Conservation (phyloP, 2,113 vertebrate genomes). For the Pagrus major region DNA sequence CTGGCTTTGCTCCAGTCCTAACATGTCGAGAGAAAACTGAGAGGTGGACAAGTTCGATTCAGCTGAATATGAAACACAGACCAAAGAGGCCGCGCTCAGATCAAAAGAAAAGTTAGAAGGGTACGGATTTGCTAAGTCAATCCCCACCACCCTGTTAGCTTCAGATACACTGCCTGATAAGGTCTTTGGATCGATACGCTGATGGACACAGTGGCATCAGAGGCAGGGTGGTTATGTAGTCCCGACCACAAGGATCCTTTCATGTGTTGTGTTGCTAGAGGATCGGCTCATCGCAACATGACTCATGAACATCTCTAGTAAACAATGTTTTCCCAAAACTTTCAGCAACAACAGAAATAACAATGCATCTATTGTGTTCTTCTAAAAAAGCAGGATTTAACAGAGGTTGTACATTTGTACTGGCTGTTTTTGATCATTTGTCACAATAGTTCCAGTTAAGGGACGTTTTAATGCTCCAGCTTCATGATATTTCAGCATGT, state of each 20-base stretch:
- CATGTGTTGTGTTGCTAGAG: slow-evolving; percentile 29
- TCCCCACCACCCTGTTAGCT: slow-evolving; percentile 60
- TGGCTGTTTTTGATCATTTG: neutral
- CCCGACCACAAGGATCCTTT: slow-evolving; percentile 35
- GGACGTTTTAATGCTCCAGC: neutral
- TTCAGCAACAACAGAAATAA: neutral
- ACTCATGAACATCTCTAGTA: slow-evolving; percentile 11
- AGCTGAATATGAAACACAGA: slow-evolving; percentile 50
- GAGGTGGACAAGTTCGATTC: slow-evolving; percentile 34
- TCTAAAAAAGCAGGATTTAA: slow-evolving; percentile 1
- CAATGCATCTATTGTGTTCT: neutral
- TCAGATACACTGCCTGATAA: slow-evolving; percentile 73
- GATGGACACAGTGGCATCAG: slow-evolving; percentile 59
- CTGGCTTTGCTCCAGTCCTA: slow-evolving; percentile 18
- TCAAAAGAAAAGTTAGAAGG: slow-evolving; percentile 60
- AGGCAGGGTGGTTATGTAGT: slow-evolving; percentile 37
- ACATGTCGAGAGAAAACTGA: slow-evolving; percentile 16
- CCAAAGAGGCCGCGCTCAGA: slow-evolving; percentile 45
- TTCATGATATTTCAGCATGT: neutral
- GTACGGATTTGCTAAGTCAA: slow-evolving; percentile 71
- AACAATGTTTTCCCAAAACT: slow-evolving; percentile 2
- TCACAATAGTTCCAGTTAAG: neutral
- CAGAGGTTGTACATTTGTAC: neutral
- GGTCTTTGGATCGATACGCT: slow-evolving; percentile 63
- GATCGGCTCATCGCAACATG: slow-evolving; percentile 5